phyloP scores from a whole-genome alignment of 1,140 invertebrate species.

The Eufriesea mexicana region DNA sequence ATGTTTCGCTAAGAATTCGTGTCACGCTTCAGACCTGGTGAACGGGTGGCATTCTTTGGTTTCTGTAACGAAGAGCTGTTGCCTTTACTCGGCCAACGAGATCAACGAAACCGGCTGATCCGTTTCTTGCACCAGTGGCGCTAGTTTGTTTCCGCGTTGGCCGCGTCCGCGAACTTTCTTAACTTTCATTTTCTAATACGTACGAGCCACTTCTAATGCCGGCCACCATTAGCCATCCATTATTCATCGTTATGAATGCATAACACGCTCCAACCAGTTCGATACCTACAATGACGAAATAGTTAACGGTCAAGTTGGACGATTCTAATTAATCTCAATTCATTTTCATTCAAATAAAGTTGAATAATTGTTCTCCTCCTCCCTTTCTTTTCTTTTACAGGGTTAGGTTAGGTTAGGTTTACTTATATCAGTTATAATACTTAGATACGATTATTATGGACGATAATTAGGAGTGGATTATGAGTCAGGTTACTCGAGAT shows the following conservation, averaged over 20 bases:
- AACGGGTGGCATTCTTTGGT: not conserved
- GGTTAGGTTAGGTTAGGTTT: no score
- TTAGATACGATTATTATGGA: no score
- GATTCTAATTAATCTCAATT: not conserved
- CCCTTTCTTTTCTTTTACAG: no score
- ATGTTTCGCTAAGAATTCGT: not conserved
- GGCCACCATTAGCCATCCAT: slow-evolving; percentile 71
- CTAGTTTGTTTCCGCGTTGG: slow-evolving; percentile 65
- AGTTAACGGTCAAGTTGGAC: slow-evolving; percentile 5
- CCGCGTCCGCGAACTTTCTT: slow-evolving; percentile 72
- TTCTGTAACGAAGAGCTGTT: not conserved
- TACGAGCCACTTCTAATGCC: slow-evolving; percentile 68
- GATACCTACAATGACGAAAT: slow-evolving; percentile 33
- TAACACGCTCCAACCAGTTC: slow-evolving; percentile 10
- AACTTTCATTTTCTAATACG: slow-evolving; percentile 81
- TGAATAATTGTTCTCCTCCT: no score
- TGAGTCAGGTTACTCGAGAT: no score
- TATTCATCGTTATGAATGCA: slow-evolving; percentile 71
- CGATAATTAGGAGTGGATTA: no score
- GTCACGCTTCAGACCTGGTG: not conserved
- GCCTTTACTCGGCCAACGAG: slow-evolving; percentile 26
- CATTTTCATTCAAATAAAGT: no score
- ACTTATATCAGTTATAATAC: no score
- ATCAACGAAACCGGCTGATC: slow-evolving; percentile 23
- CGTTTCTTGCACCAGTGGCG: slow-evolving; percentile 32